Evolutionary conservation across 2,888 invertebrate genomes (phyloP), one percentile per base, ranked within the genome.

Genomic region (Congeria kusceri): DNA sequence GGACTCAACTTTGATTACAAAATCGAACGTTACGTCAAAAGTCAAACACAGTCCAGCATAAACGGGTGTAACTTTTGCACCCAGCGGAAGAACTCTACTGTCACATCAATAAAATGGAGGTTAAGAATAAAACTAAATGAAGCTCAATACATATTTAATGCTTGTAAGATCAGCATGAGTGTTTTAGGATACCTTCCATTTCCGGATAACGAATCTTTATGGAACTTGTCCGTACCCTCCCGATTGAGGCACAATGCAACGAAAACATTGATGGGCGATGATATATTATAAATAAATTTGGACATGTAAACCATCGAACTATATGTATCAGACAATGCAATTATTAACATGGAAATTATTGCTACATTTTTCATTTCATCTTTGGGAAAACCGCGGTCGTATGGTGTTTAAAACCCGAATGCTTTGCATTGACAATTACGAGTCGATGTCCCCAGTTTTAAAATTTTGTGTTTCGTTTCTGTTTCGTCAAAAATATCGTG

Each of bases 51-150:
- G 15, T 72, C 72, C 1, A 25, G 23, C 23, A 58, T 58, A 29
- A 65, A 72, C 28, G 20, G 57, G 0, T 72, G 72, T 49, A 44
- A 27, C 13, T 72, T 63, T 65, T 72, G 72, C 20, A 72, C 65
- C 0, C 58, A 64, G 47, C 57, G 72, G 49, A 58, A 18, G 32
- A 65, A 65, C 32, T 72, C 72, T 23, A 58, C 25, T 23, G 23
- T 28, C 18, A 70, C 70, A 2, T 61, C 70, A 0, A 18, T 61
- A 28, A 70, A 63, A 56, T 70, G 70, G 70, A 44, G 69, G 32
- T 20, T 5, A 0, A 7, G 18, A 47, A 18, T 68, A 25, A 28
- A 59, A 18, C 20, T 47, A 20, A 27, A 39, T 28, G 27, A 61
- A 18, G 46, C 68, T 11, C 32, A 25, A 9, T 49, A 61, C 47